Evolutionary conservation across 2,113 vertebrate genomes (phyloP).

Genomic region (Callaeas wilsoni): DNA sequence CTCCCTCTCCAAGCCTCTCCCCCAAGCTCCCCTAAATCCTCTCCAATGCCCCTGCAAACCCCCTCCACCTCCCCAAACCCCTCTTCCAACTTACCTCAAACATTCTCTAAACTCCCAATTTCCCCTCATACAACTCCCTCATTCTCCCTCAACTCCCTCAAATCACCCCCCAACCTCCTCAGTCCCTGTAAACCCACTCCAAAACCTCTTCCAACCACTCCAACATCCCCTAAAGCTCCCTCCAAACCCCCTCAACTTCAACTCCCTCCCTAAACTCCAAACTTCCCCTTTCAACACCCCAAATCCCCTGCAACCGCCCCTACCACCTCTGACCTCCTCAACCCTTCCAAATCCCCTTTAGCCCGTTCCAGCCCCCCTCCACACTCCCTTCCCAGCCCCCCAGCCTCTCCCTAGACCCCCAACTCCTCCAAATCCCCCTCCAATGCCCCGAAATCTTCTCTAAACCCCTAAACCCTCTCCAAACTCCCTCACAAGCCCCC

Average conservation of each 20-base stretch:
- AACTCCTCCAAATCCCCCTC: background rate
- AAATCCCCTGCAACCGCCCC: background rate
- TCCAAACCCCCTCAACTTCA: background rate
- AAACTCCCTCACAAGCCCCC: background rate
- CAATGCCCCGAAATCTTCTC: background rate
- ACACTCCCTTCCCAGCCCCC: background rate
- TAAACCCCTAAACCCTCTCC: background rate
- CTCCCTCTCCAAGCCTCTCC: background rate
- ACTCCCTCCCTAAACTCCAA: background rate
- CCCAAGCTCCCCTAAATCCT: background rate
- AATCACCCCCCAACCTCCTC: background rate
- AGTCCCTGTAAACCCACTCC: background rate
- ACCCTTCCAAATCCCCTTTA: background rate
- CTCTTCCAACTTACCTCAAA: background rate
- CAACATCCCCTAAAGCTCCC: background rate
- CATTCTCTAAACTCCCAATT: background rate
- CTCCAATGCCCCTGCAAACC: too few species aligned
- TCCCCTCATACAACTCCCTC: background rate
- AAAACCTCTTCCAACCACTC: background rate
- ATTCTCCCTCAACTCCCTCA: background rate
- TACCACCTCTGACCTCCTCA: background rate
- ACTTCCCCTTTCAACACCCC: background rate
- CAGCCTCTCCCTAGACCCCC: background rate
- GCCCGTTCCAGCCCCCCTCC: background rate
- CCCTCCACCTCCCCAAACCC: too few species aligned